Evolutionary conservation across 2,113 vertebrate species (phyloP).

Genomic region (Istiophorus platypterus): DNA sequence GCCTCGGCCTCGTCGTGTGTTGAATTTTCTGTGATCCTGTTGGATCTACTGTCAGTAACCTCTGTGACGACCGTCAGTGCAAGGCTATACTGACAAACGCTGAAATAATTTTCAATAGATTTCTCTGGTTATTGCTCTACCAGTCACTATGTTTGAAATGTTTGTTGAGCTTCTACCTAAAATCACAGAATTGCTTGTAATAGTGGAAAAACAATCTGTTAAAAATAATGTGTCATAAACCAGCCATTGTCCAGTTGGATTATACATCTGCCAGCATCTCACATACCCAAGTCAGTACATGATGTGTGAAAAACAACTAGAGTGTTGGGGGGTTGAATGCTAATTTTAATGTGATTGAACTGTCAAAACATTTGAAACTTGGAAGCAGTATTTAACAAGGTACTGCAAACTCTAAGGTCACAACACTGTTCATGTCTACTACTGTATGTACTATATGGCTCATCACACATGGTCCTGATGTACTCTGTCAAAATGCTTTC

Average conservation of each 20-base stretch:
- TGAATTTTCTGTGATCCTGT: neutral
- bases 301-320: neutral
- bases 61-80: slow-evolving; percentile 7
- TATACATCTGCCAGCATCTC: neutral
- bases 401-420: neutral
- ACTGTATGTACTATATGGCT: neutral
- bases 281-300: neutral
- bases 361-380: neutral
- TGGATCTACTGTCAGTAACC: neutral
- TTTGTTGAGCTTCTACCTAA: slow-evolving; percentile 1
- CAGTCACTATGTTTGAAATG: slow-evolving; percentile 14
- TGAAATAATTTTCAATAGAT: neutral
- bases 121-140: neutral
- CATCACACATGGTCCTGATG: slow-evolving; percentile 21
- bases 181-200: neutral
- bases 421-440: slow-evolving; percentile 20
- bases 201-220: neutral
- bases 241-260: neutral
- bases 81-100: slow-evolving; percentile 9
- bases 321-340: neutral
- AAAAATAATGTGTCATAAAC: neutral
- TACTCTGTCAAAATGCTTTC: slow-evolving; percentile 37
- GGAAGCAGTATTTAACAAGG: neutral
- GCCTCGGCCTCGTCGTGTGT: neutral
- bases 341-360: slow-evolving; percentile 7